Evolutionary conservation across 1,140 invertebrate genomes (phyloP).

Genomic region (Nomia melanderi): DNA sequence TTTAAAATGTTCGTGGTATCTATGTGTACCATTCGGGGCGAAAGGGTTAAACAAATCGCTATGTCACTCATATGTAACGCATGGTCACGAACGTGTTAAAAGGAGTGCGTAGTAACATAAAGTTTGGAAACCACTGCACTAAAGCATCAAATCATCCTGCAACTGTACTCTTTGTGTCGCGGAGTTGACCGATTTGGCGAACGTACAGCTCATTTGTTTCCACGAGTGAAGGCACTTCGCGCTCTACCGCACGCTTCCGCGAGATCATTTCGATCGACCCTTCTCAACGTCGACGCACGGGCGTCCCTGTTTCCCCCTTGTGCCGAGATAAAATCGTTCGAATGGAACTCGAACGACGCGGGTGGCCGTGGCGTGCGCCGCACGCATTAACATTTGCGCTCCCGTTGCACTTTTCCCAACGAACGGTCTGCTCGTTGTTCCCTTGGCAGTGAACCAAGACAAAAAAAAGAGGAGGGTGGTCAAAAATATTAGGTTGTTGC

Average conservation of each 20-base stretch:
- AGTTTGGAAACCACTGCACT: no score
- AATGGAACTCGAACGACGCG: slow-evolving; percentile 31
- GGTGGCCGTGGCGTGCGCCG: background rate
- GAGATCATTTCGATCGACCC: slow-evolving; percentile 6
- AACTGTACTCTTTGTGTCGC: no score
- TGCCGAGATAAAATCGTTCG: slow-evolving; percentile 17
- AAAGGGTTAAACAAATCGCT: no score
- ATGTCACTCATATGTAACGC: no score
- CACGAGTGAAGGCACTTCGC: slow-evolving; percentile 32
- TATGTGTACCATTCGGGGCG: no score
- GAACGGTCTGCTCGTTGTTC: background rate
- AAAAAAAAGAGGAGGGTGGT: background rate
- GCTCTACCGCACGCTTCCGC: background rate
- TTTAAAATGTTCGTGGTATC: no score
- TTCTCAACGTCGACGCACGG: background rate
- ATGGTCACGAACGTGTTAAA: no score
- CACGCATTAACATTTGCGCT: background rate
- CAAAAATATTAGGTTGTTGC: background rate
- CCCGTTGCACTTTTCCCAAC: background rate
- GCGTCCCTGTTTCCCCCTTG: background rate
- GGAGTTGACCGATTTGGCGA: no score
- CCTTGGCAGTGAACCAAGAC: background rate
- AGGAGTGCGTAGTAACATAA: no score
- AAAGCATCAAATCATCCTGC: no score
- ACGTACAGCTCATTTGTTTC: background rate